Evolutionary conservation across 2,113 vertebrate species (phyloP).

Genomic region (Galemys pyrenaicus): DNA sequence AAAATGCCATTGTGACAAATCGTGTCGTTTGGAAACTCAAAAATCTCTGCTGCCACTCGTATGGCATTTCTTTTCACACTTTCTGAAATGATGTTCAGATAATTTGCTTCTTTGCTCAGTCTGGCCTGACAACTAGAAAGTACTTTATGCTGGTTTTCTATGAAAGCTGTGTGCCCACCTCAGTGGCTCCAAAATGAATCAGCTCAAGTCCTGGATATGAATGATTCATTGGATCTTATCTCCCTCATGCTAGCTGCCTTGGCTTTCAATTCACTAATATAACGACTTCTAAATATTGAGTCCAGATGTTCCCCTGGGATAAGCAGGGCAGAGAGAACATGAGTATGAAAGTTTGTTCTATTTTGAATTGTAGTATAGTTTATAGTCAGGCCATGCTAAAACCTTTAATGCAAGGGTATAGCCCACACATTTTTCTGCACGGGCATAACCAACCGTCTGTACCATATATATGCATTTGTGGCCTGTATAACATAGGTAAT

Average conservation of each 20-base stretch:
- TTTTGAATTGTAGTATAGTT: not conserved
- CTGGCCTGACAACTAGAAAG: conserved; percentile 41
- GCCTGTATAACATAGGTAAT: not conserved
- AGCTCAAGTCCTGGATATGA: not conserved
- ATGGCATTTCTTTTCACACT: conserved; percentile 62
- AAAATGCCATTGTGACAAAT: conserved; percentile 33
- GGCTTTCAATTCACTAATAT: conserved; percentile 4
- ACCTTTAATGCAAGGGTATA: not conserved
- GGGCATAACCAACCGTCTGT: not conserved
- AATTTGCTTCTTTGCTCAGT: conserved; percentile 52
- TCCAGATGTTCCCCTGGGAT: conserved; percentile 58
- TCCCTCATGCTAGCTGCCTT: not conserved
- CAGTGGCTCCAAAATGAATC: not conserved
- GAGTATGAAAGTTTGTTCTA: not conserved
- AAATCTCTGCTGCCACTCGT: not conserved
- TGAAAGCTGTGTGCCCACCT: not conserved
- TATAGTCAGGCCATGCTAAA: not conserved
- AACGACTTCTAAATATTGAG: conserved; percentile 33
- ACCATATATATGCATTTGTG: not conserved
- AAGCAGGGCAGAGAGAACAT: not conserved
- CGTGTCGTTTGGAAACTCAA: conserved; percentile 13
- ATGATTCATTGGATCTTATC: conserved; percentile 5
- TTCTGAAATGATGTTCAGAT: conserved; percentile 63
- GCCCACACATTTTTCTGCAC: not conserved
- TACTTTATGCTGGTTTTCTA: conserved; percentile 48